Conservation (phyloP, 1,140 invertebrate genomes). For the Bilobella aurantiaca region DNA sequence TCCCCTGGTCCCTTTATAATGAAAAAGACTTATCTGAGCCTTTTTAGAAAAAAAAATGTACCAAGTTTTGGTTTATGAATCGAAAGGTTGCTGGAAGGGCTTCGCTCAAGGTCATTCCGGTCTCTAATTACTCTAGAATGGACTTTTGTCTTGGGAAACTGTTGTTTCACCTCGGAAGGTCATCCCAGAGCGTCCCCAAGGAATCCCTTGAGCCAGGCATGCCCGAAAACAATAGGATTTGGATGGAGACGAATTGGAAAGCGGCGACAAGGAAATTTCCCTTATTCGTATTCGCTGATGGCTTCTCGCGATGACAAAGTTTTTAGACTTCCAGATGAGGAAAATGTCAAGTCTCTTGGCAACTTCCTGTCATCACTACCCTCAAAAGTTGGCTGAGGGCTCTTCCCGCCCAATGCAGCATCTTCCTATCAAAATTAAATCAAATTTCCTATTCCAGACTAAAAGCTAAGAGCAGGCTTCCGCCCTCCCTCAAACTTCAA, state of each 20-base stretch:
- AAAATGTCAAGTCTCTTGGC: background rate
- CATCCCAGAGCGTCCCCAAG: background rate
- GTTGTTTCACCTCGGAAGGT: slow-evolving; percentile 6
- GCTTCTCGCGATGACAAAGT: background rate
- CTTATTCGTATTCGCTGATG: background rate
- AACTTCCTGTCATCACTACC: background rate
- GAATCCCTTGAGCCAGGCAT: background rate
- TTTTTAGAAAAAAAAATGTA: no score
- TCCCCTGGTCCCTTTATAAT: no score
- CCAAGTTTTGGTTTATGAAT: no score
- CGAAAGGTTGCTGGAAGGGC: background rate
- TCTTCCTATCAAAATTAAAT: slow-evolving; percentile 6
- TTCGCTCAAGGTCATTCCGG: background rate
- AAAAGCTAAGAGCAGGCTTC: background rate
- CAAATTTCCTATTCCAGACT: slow-evolving; percentile 4
- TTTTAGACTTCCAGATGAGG: slow-evolving; percentile 3
- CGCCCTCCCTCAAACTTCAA: no score
- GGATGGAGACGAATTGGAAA: no score
- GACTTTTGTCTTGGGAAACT: background rate
- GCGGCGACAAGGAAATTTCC: background rate
- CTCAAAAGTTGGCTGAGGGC: background rate
- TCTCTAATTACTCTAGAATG: background rate
- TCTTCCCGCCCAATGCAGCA: background rate
- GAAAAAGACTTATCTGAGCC: no score
- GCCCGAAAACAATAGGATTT: background rate